Evolutionary conservation across 2,888 invertebrate species (phyloP).

Genomic region (Lasioglossum malachurum): DNA sequence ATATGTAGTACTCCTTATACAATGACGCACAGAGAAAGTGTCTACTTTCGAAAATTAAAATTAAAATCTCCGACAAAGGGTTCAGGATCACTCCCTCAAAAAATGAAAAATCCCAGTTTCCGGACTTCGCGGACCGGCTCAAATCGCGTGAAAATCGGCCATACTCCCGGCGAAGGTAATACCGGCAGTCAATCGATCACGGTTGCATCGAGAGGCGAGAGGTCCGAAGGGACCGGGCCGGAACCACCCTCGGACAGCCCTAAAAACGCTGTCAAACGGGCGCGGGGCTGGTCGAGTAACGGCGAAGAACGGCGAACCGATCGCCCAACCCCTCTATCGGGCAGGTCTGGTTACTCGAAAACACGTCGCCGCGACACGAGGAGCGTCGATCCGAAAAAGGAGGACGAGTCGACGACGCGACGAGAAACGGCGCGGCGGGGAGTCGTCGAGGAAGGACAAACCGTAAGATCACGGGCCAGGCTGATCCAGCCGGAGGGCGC

Average conservation of each 20-base stretch:
- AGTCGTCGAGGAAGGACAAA: slow-evolving; percentile 38
- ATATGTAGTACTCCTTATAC: no score
- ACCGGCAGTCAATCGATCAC: background rate
- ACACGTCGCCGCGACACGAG: slow-evolving; percentile 37
- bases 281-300: background rate
- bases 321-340: slow-evolving; percentile 12
- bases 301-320: slow-evolving; percentile 21
- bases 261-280: slow-evolving; percentile 34
- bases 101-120: no score
- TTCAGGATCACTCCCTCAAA: no score
- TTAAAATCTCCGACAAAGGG: no score
- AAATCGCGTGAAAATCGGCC: background rate
- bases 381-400: slow-evolving; percentile 22
- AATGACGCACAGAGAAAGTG: no score
- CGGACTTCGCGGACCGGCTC: background rate
- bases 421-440: background rate
- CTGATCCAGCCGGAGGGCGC: slow-evolving; percentile 36
- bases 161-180: background rate
- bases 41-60: no score
- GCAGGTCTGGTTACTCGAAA: slow-evolving; percentile 30
- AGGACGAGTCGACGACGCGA: background rate
- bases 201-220: background rate
- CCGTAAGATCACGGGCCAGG: slow-evolving; percentile 48
- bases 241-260: background rate
- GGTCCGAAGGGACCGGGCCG: background rate